Evolutionary conservation across 2,113 vertebrate species (phyloP).

Genomic region (Neopipo cinnamomea): DNA sequence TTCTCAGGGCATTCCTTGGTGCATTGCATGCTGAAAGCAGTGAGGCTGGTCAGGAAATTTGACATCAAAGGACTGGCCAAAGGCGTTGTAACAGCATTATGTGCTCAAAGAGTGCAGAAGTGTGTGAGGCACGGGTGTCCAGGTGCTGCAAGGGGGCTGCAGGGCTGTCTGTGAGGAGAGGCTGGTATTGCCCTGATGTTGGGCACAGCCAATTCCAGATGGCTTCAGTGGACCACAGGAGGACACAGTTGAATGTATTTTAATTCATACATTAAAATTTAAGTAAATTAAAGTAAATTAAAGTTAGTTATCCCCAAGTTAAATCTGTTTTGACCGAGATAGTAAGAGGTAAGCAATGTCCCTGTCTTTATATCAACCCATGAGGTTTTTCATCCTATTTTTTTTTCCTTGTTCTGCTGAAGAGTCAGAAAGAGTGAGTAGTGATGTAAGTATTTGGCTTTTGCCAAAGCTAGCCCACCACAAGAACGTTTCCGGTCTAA

Average conservation of each 20-base stretch:
- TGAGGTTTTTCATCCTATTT: background rate
- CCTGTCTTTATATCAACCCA: background rate
- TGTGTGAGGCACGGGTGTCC: background rate
- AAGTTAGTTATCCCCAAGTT: background rate
- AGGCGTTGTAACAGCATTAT: background rate
- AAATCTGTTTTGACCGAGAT: background rate
- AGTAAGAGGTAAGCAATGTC: too few species aligned
- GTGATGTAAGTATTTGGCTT: background rate
- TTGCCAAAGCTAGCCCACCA: background rate
- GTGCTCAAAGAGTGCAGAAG: background rate
- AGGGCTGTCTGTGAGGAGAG: background rate
- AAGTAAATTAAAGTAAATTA: background rate
- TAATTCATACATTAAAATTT: background rate
- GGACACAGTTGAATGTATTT: background rate
- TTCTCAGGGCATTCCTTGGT: background rate
- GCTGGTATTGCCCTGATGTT: too few species aligned
- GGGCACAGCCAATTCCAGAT: background rate
- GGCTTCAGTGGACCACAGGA: background rate
- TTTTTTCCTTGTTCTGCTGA: background rate
- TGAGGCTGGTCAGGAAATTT: background rate
- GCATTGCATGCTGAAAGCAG: background rate
- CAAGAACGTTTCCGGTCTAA: background rate
- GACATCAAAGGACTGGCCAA: background rate
- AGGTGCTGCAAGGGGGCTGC: background rate
- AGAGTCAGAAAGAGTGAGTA: background rate